Evolutionary conservation across 2,113 vertebrate genomes (phyloP).

Genomic region (Tyto alba): DNA sequence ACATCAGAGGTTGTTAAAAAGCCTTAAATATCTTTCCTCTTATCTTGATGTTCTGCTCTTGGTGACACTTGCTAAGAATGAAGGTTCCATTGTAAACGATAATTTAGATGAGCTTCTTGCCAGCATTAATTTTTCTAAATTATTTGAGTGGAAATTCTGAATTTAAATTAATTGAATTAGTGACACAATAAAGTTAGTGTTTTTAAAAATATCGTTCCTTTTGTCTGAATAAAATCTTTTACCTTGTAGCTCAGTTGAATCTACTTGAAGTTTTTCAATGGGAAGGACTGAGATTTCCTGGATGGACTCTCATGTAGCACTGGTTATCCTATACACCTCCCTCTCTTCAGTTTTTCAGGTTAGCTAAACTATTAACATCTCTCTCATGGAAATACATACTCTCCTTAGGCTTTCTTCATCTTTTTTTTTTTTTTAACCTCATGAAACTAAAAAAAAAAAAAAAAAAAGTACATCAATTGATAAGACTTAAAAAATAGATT

Average conservation of each 20-base stretch:
- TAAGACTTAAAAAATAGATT: not conserved
- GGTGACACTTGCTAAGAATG: not conserved
- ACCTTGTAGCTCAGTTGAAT: not conserved
- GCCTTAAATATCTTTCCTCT: not conserved
- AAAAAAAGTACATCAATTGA: not conserved
- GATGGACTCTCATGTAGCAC: not conserved
- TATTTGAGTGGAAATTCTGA: not conserved
- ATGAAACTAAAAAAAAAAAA: not conserved
- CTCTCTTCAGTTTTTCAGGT: not conserved
- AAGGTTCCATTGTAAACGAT: not conserved
- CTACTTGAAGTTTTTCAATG: not conserved
- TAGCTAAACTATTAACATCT: not conserved
- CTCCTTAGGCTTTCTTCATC: not conserved
- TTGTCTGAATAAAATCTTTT: not conserved
- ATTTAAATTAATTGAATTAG: not conserved
- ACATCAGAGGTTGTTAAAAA: not conserved
- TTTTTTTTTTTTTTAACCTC: not conserved
- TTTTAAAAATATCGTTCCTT: not conserved
- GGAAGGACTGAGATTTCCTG: not conserved
- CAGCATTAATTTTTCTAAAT: not conserved
- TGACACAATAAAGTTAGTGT: not conserved
- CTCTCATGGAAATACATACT: not conserved
- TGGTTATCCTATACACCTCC: not conserved
- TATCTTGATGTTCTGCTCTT: not conserved
- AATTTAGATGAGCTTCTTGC: not conserved